Conservation (phyloP, 2,113 vertebrate genomes). For the Coregonus clupeaformis region DNA sequence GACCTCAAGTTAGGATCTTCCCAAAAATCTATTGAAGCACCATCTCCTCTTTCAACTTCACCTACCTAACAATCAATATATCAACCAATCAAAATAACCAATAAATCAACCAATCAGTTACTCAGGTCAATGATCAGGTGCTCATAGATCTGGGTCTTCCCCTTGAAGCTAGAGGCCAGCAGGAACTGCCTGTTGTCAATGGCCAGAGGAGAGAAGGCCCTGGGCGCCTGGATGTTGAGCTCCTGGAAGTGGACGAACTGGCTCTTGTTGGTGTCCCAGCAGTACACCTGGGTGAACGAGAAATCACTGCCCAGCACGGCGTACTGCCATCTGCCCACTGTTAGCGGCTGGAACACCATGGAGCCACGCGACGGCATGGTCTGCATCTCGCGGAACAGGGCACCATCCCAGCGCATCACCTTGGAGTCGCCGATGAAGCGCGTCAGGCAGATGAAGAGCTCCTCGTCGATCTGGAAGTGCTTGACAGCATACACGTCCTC, state of each 20-base stretch:
- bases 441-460: slow-evolving; percentile 95
- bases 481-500: slow-evolving; percentile 97
- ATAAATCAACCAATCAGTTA: slow-evolving; percentile 66
- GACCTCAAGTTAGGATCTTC: slow-evolving; percentile 58
- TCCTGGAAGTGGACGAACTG: slow-evolving; percentile 97
- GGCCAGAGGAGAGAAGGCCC: slow-evolving; percentile 92
- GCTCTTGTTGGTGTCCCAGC: slow-evolving; percentile 90
- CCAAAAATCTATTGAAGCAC: slow-evolving; percentile 16
- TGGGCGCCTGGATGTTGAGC: slow-evolving; percentile 94
- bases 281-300: slow-evolving; percentile 98
- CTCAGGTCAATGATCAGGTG: slow-evolving; percentile 97
- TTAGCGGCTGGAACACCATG: slow-evolving; percentile 96
- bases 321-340: slow-evolving; percentile 92
- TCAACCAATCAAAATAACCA: slow-evolving; percentile 47
- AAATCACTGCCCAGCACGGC: slow-evolving; percentile 98
- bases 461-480: slow-evolving; percentile 89
- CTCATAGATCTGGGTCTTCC: slow-evolving; percentile 97
- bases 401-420: slow-evolving; percentile 96
- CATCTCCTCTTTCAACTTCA: slow-evolving; percentile 11
- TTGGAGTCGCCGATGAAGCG: slow-evolving; percentile 99
- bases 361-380: slow-evolving; percentile 96
- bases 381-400: slow-evolving; percentile 92
- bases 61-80: slow-evolving; percentile 14
- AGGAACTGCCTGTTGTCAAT: slow-evolving; percentile 96
- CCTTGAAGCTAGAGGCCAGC: slow-evolving; percentile 98